Evolutionary conservation across 1,140 invertebrate species (phyloP).

Genomic region (Homarus americanus): DNA sequence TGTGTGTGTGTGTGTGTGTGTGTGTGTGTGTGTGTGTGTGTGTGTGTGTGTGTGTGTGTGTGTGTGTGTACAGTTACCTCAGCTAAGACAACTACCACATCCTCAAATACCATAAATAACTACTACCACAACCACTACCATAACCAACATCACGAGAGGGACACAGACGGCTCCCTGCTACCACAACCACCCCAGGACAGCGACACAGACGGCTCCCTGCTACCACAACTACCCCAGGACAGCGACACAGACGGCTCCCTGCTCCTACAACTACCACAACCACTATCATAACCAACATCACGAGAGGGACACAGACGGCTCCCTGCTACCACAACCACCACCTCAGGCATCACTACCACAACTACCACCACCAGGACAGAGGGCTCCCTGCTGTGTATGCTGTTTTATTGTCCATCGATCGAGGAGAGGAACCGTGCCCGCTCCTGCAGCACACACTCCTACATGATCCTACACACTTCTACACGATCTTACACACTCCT

Average conservation of each 20-base stretch:
- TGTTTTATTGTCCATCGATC: neutral
- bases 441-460: neutral
- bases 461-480: neutral
- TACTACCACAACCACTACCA: neutral
- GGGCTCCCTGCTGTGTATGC: neutral
- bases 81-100: neutral
- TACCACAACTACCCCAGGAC: neutral
- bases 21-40: constrained; percentile 17
- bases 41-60: constrained; percentile 7
- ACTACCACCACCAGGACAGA: too few species aligned
- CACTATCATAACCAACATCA: neutral
- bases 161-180: neutral
- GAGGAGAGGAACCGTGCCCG: neutral
- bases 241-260: neutral
- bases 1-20: constrained; percentile 2
- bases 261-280: neutral
- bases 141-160: neutral
- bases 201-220: neutral
- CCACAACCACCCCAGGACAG: neutral
- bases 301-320: too few species aligned
- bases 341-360: neutral
- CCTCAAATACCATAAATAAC: neutral
- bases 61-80: neutral
- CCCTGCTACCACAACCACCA: neutral
- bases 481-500: neutral